These are phyloP conservation scores for Conopomorpha cramerella DNA, from an alignment of 1,140 invertebrate species.

Conservation along the genomic window DNA sequence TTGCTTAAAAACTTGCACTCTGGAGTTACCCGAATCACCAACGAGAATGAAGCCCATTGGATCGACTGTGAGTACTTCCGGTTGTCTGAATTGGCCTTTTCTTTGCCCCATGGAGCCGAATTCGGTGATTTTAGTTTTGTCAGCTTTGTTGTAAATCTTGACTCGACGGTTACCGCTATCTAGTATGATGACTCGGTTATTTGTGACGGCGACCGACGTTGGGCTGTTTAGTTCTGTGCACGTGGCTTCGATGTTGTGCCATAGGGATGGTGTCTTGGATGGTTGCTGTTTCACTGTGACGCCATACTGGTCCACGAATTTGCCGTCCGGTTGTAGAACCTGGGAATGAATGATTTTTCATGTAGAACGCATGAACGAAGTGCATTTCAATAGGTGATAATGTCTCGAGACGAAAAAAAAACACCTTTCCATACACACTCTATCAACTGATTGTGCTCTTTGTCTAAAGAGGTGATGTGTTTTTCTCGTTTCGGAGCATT, in stretches of 20 bases:
- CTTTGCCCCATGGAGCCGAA: slow-evolving; percentile 66
- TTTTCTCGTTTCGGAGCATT: too few species aligned
- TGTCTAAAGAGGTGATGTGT: too few species aligned
- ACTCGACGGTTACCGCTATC: slow-evolving; percentile 72
- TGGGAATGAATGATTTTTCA: slow-evolving; percentile 9
- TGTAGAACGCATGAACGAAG: too few species aligned
- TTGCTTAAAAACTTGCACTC: slow-evolving; percentile 74
- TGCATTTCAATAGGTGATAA: too few species aligned
- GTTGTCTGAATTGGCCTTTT: slow-evolving; percentile 68
- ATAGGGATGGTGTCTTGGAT: slow-evolving; percentile 17
- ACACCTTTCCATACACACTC: too few species aligned
- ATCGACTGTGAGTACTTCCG: slow-evolving; percentile 73
- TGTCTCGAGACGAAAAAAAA: too few species aligned
- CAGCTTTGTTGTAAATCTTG: slow-evolving; percentile 62
- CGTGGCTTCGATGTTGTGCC: slow-evolving; percentile 27
- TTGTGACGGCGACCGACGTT: slow-evolving; percentile 67
- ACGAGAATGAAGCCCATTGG: slow-evolving; percentile 74
- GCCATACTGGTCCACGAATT: slow-evolving; percentile 48
- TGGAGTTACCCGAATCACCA: slow-evolving; percentile 77
- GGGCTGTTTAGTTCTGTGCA: slow-evolving; percentile 69
- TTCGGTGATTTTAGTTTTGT: slow-evolving; percentile 54
- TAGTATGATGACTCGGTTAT: slow-evolving; percentile 59
- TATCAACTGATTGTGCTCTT: too few species aligned
- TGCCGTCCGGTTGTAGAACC: slow-evolving; percentile 53
- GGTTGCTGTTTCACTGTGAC: slow-evolving; percentile 27